Evolutionary conservation across 1,140 invertebrate species (phyloP), one percentile per base, ranked within the genome.

Genomic region (Teleogryllus occipitalis): DNA sequence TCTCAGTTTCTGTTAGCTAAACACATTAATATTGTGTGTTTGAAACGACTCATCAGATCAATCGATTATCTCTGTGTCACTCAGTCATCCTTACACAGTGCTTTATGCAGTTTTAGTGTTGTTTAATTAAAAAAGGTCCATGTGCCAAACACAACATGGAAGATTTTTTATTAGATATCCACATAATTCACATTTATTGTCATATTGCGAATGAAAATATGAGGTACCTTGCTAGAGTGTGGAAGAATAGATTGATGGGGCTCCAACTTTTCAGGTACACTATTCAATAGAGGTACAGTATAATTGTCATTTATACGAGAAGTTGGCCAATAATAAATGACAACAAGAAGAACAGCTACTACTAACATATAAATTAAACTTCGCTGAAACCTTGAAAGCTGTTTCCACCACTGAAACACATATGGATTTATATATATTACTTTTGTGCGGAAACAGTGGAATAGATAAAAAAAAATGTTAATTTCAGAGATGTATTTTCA

Each of bases 301-400:
- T 65, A 18, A 3, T 65, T 65, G 18, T 65, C 74, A 14, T 14
- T 22, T 75, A 14, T 47, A 65, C n/a, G 39, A 21, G 21, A 39
- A 27, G 8, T 39, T 22, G 89, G 87, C 54, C 90, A 81, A 27
- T 90, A 84, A 85, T 92, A 92, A 81, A 93, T 86, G 80, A 89
- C 84, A 39, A 89, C 84, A 76, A 92, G 83, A 81, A 87, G 82
- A 80, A 87, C 82, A 78, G 88, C 88, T 79, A 90, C 83, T 72
- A 89, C 78, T 80, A 90, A 82, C 81, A 94, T 89, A 81, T 92
- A 90, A 78, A 94, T 88, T 54, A 94, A 87, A 83, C 91, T 94
- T 73, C 92, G 88, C 85, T 95, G 94, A 83, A 94, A 91, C 82
- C 94, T 90, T n/a, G 95, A 95, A 65, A 96, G 85, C 83, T 94